phyloP scores from a whole-genome alignment of 2,113 vertebrate genomes.

The Pagrus major region DNA sequence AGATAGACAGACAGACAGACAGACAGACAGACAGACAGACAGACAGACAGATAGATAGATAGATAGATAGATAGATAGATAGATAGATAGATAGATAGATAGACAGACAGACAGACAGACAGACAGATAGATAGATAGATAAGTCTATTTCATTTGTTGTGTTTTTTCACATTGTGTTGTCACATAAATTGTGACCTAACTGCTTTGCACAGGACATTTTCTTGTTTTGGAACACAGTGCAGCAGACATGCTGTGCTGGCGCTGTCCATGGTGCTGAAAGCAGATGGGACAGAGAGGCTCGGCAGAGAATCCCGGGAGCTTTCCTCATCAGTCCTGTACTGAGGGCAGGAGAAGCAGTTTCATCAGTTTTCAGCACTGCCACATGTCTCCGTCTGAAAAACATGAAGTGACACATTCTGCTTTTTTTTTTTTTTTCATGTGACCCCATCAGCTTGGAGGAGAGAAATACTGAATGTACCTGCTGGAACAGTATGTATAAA shows the following conservation, averaged over 20 bases:
- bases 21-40: too few relatives aligned
- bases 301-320: not conserved
- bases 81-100: too few relatives aligned
- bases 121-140: too few relatives aligned
- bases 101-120: too few relatives aligned
- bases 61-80: too few relatives aligned
- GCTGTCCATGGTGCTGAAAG: conserved; percentile 1
- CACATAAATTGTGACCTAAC: not conserved
- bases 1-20: too few relatives aligned
- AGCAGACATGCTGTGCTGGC: not conserved
- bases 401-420: not conserved
- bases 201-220: not conserved
- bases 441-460: not conserved
- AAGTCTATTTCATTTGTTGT: too few relatives aligned
- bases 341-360: not conserved
- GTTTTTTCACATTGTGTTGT: too few relatives aligned
- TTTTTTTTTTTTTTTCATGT: not conserved
- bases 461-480: not conserved
- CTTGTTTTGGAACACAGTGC: not conserved
- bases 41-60: too few relatives aligned
- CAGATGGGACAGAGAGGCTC: not conserved
- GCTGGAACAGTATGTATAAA: not conserved
- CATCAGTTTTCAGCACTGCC: not conserved
- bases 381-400: not conserved
- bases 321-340: not conserved